These are phyloP conservation scores for Myiopsitta monachus DNA, from an alignment of 2,113 vertebrate species.

Conservation along the genomic window DNA sequence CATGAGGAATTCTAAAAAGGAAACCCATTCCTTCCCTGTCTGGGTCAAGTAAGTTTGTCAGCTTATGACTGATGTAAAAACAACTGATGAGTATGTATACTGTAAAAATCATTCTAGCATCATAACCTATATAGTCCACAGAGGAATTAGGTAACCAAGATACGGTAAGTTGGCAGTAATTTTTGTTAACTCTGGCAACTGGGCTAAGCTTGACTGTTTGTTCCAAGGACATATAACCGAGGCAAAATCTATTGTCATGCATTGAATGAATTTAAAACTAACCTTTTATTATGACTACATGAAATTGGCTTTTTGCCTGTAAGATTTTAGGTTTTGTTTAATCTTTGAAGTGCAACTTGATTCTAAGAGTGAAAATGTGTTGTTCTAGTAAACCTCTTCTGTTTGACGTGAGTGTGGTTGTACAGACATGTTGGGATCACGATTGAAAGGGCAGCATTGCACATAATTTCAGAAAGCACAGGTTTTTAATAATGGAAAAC, in stretches of 20 bases:
- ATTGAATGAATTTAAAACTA: not conserved
- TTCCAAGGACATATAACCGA: not conserved
- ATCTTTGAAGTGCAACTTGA: not conserved
- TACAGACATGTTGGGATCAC: not conserved
- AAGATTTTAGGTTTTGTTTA: not conserved
- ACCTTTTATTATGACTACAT: not conserved
- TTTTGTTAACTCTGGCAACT: not conserved
- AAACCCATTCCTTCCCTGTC: not conserved
- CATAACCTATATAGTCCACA: not conserved
- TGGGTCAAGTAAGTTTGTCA: not conserved
- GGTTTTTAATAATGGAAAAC: not conserved
- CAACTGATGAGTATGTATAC: not conserved
- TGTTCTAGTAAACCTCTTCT: not conserved
- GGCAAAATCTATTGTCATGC: not conserved
- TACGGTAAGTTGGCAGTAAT: rapidly evolving
- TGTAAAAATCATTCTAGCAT: not conserved
- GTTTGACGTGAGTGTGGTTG: not conserved
- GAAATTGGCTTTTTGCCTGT: not conserved
- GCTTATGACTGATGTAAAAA: not conserved
- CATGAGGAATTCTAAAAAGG: not conserved
- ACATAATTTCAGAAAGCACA: not conserved
- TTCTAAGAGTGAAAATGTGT: not conserved
- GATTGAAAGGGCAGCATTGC: not conserved
- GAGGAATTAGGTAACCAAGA: not conserved
- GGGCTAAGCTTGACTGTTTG: not conserved